These are phyloP conservation scores for Tetropium fuscum DNA, from an alignment of 2,888 invertebrate species.

Conservation along the genomic window DNA sequence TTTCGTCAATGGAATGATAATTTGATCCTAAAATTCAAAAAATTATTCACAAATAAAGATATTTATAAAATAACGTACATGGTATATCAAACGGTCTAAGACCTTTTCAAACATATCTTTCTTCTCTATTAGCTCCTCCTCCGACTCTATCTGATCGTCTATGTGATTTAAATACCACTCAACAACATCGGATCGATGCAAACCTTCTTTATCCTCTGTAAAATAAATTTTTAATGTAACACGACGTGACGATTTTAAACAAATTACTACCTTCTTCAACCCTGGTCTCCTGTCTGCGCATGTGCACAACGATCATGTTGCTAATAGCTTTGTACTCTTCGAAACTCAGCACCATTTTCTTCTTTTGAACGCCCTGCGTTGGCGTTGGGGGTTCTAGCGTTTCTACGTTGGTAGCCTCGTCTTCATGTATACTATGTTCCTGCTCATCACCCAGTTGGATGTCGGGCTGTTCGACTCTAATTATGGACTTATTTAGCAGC, in stretches of 20 bases:
- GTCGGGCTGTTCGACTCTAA: conserved; percentile 97
- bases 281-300: conserved; percentile 86
- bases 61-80: conserved; percentile 73
- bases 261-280: conserved; percentile 71
- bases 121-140: conserved; percentile 89
- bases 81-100: conserved; percentile 89
- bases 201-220: conserved; percentile 70
- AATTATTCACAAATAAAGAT: too few species aligned
- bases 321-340: conserved; percentile 95
- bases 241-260: background rate
- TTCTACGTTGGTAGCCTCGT: conserved; percentile 64
- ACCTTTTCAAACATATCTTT: conserved; percentile 95
- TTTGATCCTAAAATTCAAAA: conserved; percentile 77
- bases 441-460: conserved; percentile 91
- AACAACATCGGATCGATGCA: conserved; percentile 84
- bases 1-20: conserved; percentile 80
- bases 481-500: conserved; percentile 95
- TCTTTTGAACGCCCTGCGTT: conserved; percentile 67
- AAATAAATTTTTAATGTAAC: background rate
- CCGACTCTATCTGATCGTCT: conserved; percentile 88
- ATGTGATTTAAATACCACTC: conserved; percentile 95
- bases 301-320: conserved; percentile 90
- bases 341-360: conserved; percentile 85
- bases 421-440: conserved; percentile 60
- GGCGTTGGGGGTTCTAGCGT: conserved; percentile 55